Percentiles rank a stretch among this genome's conserved stretches.
These are phyloP conservation scores for Noctua fimbriata DNA, from an alignment of 2,888 invertebrate genomes.

Conservation along the genomic window DNA sequence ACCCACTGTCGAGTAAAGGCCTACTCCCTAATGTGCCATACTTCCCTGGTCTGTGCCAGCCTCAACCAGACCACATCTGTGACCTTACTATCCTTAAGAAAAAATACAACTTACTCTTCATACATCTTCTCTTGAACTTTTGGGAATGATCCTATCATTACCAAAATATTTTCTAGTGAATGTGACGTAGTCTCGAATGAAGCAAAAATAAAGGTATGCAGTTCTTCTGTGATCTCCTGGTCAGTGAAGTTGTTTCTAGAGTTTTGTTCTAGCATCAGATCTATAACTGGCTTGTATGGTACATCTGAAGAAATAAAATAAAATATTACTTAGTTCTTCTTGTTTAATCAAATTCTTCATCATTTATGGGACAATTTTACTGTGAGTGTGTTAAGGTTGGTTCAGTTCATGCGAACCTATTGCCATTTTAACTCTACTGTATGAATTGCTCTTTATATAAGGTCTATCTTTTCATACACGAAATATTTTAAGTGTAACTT, in stretches of 20 bases:
- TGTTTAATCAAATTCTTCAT: too few species aligned
- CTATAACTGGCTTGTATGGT: not conserved
- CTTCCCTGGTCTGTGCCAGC: not conserved
- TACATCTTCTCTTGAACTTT: constrained; percentile 15
- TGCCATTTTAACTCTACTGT: not conserved
- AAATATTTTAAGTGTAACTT: too few species aligned
- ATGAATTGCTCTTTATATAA: not conserved
- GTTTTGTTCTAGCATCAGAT: not conserved
- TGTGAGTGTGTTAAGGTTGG: not conserved
- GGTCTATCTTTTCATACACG: too few species aligned
- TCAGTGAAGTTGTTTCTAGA: constrained; percentile 3
- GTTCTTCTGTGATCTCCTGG: constrained; percentile 22
- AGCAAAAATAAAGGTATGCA: constrained; percentile 3
- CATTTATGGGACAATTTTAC: not conserved
- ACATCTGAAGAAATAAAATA: not conserved
- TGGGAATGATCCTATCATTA: constrained; percentile 24
- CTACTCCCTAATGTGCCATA: not conserved
- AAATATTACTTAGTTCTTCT: too few species aligned
- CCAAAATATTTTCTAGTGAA: not conserved
- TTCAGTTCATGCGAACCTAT: not conserved
- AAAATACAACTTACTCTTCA: not conserved
- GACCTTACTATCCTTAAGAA: not conserved
- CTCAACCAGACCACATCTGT: not conserved
- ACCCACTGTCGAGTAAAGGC: not conserved
- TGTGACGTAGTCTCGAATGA: constrained; percentile 2